Evolutionary conservation across 2,888 invertebrate species (phyloP).

Genomic region (Brachyptera putata): DNA sequence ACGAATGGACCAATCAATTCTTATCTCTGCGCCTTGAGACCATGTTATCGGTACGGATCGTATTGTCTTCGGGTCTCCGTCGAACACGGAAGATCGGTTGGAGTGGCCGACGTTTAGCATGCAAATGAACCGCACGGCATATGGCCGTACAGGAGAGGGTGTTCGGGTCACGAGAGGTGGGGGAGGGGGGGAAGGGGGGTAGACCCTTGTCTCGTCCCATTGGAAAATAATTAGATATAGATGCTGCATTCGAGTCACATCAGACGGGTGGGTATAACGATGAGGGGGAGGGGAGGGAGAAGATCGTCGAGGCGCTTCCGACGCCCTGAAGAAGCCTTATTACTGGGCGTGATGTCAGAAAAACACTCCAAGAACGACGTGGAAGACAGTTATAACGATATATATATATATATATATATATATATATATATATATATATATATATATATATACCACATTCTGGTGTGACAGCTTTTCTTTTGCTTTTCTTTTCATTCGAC

Average conservation of each 20-base stretch:
- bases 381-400: too few species aligned
- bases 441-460: too few species aligned
- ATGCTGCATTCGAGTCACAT: conserved; percentile 30
- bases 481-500: too few species aligned
- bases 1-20: too few species aligned
- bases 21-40: too few species aligned
- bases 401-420: too few species aligned
- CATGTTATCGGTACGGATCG: too few species aligned
- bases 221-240: conserved; percentile 31
- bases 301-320: conserved; percentile 1
- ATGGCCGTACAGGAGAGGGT: conserved; percentile 6
- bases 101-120: conserved; percentile 26
- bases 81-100: too few species aligned
- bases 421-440: too few species aligned
- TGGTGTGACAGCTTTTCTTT: too few species aligned
- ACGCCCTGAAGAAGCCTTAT: background rate
- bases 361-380: background rate
- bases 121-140: conserved; percentile 22
- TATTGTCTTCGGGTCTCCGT: too few species aligned
- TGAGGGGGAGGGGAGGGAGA: background rate
- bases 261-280: background rate
- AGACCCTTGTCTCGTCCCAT: conserved; percentile 25
- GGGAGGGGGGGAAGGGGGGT: background rate
- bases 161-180: conserved; percentile 2
- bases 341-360: background rate